Base-by-base conservation (phyloP, 2,888 invertebrate species). In the Neoitamus cyanurus region DNA sequence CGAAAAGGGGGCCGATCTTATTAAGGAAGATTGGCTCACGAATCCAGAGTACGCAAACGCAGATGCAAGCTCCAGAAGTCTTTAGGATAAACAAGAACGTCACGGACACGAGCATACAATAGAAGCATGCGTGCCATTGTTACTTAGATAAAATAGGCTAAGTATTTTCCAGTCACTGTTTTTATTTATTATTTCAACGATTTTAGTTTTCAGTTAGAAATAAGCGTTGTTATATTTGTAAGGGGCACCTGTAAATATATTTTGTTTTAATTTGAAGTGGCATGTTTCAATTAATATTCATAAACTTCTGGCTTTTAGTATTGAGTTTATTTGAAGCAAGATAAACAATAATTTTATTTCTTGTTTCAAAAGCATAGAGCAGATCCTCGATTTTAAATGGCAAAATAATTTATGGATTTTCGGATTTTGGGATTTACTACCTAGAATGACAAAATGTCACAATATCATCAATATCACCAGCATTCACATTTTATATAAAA, bases 1-100 rank as follows among this genome's bases (percentile, higher is more conserved):
- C 0, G 97, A 97, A 89, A 97, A 97, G 89, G 97, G 96, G 4
- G 93, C 97, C 0, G 97, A 97, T 92, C 92, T 97, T 88, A 94
- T 97, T 84, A 97, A 97, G 90, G 94, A 95, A 90, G 96, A 97
- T 90, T 97, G 97, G 97, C 94, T 87, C 88, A 91, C 87, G 13
- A 91, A 90, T 89, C 90, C 90, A 2, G 90, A 89, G 75, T 90
- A 91, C 85, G 89, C 88, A 84, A 87, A 88, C 2, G 86, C 85
- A 75, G 48, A 86, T 85, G 73, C 68, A 1, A 84, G 46, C 11
- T 84, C 68, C 28, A 83, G 82, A 69, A 82, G 42, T 58, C 6
- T 78, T 28, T 30, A 78, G 30, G 11, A 31, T 31, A 20, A 36
- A 3, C 25, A 9, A 46, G 6, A 11, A 46, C n/a, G 4, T 15